Percentiles rank a stretch among this genome's conserved stretches.
These are phyloP conservation scores for Dysmachus trigonus DNA, from an alignment of 2,888 invertebrate species.

Conservation along the genomic window DNA sequence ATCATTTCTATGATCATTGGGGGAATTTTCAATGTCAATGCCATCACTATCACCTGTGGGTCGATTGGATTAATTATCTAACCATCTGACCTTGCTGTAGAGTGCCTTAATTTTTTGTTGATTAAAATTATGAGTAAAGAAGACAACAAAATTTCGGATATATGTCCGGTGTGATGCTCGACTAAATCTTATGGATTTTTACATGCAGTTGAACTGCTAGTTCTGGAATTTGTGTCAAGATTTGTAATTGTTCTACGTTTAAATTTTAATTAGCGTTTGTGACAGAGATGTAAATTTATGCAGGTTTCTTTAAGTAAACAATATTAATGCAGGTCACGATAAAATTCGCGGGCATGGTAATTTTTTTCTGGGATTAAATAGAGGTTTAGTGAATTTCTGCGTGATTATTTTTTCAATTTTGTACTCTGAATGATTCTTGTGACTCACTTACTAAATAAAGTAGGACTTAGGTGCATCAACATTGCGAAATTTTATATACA, in stretches of 20 bases:
- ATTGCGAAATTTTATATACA: no score
- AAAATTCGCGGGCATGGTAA: background rate
- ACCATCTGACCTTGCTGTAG: background rate
- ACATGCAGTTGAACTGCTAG: background rate
- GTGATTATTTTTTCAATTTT: background rate
- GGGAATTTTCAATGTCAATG: slow-evolving; percentile 36
- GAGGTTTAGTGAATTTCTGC: background rate
- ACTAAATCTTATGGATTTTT: background rate
- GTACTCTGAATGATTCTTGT: no score
- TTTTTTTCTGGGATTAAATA: background rate
- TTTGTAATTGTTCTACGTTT: background rate
- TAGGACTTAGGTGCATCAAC: no score
- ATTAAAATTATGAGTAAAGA: background rate
- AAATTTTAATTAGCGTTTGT: background rate
- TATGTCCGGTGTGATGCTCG: background rate
- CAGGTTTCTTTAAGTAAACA: background rate
- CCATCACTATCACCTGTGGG: background rate
- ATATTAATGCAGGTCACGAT: background rate
- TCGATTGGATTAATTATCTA: background rate
- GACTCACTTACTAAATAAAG: no score
- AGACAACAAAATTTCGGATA: background rate
- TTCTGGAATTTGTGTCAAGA: background rate
- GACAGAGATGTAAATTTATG: background rate
- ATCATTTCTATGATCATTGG: background rate
- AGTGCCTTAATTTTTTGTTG: background rate